Evolutionary conservation across 2,113 vertebrate genomes (phyloP).

Genomic region (Oryzias curvinotus): DNA sequence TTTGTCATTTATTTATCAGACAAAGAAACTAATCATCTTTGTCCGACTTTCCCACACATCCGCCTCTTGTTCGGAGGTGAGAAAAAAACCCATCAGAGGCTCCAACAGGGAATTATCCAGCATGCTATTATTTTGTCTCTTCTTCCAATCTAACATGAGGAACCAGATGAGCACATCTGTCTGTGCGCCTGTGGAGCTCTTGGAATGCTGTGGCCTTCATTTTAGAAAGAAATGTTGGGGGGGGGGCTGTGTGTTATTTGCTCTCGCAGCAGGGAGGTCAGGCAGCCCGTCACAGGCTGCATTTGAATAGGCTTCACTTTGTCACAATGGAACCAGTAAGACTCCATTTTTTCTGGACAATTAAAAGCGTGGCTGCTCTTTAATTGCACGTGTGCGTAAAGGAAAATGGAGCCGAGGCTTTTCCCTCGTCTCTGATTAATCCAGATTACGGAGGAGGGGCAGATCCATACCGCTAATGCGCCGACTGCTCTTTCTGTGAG

Average conservation of each 20-base stretch:
- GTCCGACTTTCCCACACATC: background rate
- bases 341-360: conserved; percentile 21
- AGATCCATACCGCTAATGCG: background rate
- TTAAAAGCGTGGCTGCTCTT: conserved; percentile 27
- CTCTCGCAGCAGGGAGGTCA: conserved; percentile 39
- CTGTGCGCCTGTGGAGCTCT: conserved; percentile 8
- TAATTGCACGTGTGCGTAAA: conserved; percentile 10
- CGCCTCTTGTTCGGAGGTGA: background rate
- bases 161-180: conserved; percentile 7
- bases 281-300: conserved; percentile 18
- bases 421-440: conserved; percentile 23
- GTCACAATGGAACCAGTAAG: conserved; percentile 39
- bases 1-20: background rate
- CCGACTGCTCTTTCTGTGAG: background rate
- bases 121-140: conserved; percentile 1
- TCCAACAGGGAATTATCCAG: background rate
- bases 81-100: background rate
- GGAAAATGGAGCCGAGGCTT: conserved; percentile 4
- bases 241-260: conserved; percentile 38
- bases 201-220: conserved; percentile 10
- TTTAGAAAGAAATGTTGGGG: conserved; percentile 11
- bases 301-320: conserved; percentile 38
- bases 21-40: background rate
- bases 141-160: background rate
- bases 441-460: conserved; percentile 28